Conservation (phyloP, 2,888 invertebrate genomes). For the Syrista parreyssii region DNA sequence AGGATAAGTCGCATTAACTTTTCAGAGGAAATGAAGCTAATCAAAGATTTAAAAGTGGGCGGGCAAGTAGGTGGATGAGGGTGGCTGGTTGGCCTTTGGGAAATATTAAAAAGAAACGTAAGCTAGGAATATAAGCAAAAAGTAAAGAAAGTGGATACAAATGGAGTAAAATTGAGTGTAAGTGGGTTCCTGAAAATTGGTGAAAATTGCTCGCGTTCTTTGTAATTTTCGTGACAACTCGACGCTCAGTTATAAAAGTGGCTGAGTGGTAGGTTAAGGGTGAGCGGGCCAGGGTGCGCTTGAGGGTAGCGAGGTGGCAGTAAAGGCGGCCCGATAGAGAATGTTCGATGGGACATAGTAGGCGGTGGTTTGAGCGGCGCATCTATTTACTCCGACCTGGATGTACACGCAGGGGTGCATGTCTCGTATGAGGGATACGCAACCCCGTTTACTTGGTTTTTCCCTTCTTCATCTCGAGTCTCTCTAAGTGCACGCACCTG, state of each 20-base stretch:
- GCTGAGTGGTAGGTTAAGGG: neutral
- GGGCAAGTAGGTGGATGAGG: neutral
- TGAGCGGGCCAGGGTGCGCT: neutral
- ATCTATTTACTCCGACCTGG: neutral
- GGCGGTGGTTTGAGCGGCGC: neutral
- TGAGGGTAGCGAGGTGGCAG: neutral
- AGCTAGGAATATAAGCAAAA: neutral
- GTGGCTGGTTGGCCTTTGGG: neutral
- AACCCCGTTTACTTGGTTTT: neutral
- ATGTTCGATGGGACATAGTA: neutral
- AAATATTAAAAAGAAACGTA: neutral
- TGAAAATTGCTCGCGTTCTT: neutral
- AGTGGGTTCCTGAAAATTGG: neutral
- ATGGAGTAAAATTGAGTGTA: neutral
- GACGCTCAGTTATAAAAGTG: neutral
- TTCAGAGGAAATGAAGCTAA: neutral
- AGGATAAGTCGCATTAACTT: neutral
- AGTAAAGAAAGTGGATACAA: neutral
- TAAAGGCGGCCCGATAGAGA: neutral
- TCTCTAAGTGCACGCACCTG: neutral
- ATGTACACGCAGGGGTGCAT: neutral
- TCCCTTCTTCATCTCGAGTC: neutral
- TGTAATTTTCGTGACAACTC: slow-evolving; percentile 7
- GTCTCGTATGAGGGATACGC: neutral
- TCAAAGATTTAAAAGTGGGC: neutral